Conservation (phyloP, 2,888 invertebrate genomes). For the Pammene aurita region DNA sequence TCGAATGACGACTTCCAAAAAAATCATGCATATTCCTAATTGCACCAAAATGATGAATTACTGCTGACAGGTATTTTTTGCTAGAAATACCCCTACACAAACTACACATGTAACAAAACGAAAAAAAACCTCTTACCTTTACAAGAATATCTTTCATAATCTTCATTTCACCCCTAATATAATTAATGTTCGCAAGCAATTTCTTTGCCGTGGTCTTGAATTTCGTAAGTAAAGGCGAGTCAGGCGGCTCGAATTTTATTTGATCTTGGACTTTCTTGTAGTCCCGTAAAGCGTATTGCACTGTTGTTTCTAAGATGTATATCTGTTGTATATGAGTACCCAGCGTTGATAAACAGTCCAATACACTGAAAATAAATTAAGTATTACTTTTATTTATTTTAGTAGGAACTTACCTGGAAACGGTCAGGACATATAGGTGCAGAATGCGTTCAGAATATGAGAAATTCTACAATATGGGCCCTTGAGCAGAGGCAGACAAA, state of each 20-base stretch:
- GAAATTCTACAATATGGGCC: too few species aligned
- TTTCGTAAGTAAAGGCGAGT: conserved; percentile 58
- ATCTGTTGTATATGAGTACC: conserved; percentile 83
- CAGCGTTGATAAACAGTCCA: conserved; percentile 79
- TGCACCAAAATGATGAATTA: too few species aligned
- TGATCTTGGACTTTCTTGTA: conserved; percentile 60
- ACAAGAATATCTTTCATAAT: conserved; percentile 59
- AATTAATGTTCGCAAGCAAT: conserved; percentile 59
- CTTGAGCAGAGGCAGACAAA: too few species aligned
- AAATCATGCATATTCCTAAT: too few species aligned
- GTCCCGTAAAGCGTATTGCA: conserved; percentile 80
- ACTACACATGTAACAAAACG: too few species aligned
- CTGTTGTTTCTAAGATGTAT: conserved; percentile 81
- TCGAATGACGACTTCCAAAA: too few species aligned
- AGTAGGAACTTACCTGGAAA: neutral
- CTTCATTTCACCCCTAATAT: conserved; percentile 61
- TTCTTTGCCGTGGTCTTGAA: conserved; percentile 57
- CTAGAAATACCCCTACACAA: too few species aligned
- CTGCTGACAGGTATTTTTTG: too few species aligned
- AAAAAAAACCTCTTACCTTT: conserved; percentile 67
- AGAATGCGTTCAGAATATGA: too few species aligned
- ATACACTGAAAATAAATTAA: conserved; percentile 60
- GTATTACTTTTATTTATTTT: neutral
- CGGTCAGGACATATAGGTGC: neutral
- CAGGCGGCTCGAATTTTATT: conserved; percentile 68